Percentiles rank a stretch among this genome's conserved stretches.
Conservation (phyloP, 2,888 invertebrate species). For the Bembecia ichneumoniformis region DNA sequence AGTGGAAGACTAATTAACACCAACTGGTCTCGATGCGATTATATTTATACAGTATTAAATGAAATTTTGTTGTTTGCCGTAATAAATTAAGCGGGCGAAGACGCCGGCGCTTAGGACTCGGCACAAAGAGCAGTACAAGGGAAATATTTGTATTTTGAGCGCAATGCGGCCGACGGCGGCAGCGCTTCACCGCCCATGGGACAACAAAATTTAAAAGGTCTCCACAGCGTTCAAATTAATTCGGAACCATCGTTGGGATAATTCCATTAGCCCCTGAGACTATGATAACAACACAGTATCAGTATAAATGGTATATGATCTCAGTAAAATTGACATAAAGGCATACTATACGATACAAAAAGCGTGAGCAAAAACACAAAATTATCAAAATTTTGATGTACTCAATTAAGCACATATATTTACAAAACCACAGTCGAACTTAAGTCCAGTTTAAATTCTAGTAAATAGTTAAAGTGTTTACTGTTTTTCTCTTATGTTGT, state of each 20-base stretch:
- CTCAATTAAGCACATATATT: too few species aligned
- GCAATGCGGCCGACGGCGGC: background rate
- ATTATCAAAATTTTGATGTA: too few species aligned
- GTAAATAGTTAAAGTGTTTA: background rate
- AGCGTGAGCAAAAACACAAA: too few species aligned
- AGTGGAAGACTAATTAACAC: too few species aligned
- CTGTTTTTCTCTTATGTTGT: background rate
- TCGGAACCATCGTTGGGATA: slow-evolving; percentile 45
- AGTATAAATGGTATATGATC: background rate
- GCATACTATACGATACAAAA: too few species aligned
- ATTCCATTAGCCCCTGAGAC: slow-evolving; percentile 43
- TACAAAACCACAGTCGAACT: too few species aligned
- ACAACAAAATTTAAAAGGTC: slow-evolving; percentile 38
- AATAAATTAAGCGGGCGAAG: background rate
- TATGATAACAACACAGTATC: background rate
- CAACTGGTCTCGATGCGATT: too few species aligned
- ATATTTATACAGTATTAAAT: too few species aligned
- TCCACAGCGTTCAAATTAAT: slow-evolving; percentile 39
- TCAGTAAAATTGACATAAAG: background rate
- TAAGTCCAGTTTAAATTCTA: too few species aligned
- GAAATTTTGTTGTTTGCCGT: background rate
- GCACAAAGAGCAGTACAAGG: slow-evolving; percentile 2
- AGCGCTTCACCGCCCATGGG: slow-evolving; percentile 5
- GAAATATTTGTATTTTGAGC: slow-evolving; percentile 9
- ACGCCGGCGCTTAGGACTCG: background rate